These are phyloP conservation scores for Drosophila birchii DNA, from an alignment of 2,888 invertebrate species.

Conservation along the genomic window DNA sequence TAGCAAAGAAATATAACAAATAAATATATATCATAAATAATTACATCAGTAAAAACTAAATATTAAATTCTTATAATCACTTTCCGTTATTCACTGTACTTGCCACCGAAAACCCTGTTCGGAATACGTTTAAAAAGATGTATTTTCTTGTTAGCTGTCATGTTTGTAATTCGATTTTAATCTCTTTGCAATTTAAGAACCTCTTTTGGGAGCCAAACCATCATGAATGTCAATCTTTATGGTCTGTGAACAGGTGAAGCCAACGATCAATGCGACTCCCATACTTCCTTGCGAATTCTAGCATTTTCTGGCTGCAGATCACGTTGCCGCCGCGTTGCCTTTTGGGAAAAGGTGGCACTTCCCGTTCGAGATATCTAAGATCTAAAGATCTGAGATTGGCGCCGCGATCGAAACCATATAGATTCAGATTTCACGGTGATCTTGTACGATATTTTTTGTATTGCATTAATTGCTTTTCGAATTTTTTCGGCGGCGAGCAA, in stretches of 20 bases:
- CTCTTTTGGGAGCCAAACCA: constrained; percentile 14
- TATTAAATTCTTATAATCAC: not conserved
- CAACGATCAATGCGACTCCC: not conserved
- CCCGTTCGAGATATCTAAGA: constrained; percentile 35
- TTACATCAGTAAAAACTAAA: no score
- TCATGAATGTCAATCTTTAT: constrained; percentile 7
- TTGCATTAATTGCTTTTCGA: constrained; percentile 57
- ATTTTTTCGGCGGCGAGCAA: constrained; percentile 22
- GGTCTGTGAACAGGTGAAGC: constrained; percentile 5
- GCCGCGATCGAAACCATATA: constrained; percentile 21
- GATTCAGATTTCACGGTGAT: constrained; percentile 44
- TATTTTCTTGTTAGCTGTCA: not conserved
- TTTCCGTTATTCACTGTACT: not conserved
- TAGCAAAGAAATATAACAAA: no score
- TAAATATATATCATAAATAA: no score
- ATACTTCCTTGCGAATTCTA: constrained; percentile 30
- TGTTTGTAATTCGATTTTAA: constrained; percentile 33
- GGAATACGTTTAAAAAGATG: not conserved
- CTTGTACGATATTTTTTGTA: constrained; percentile 64
- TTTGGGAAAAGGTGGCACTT: constrained; percentile 28
- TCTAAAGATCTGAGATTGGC: constrained; percentile 26
- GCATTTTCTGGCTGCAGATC: constrained; percentile 11
- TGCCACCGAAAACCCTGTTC: not conserved
- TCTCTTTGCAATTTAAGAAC: constrained; percentile 25
- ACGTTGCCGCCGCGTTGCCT: constrained; percentile 17